A percentile compares a stretch with the other conserved stretches of the same genome.
phyloP scores from a whole-genome alignment of 2,113 vertebrate species.

The Picathartes gymnocephalus region DNA sequence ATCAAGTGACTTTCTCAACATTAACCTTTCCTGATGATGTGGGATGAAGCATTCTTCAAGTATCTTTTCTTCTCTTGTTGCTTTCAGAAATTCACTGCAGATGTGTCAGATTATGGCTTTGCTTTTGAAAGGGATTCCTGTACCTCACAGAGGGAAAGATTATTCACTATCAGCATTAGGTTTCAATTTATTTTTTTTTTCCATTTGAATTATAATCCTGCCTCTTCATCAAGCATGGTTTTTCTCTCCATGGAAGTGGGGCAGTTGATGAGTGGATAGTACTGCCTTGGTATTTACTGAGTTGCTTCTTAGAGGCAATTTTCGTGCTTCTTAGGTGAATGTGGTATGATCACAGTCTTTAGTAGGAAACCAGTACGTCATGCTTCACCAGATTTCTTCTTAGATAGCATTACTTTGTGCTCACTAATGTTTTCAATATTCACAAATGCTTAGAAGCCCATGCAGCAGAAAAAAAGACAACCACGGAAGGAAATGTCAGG shows the following conservation, averaged over 20 bases:
- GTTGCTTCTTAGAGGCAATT: not conserved
- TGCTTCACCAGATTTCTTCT: not conserved
- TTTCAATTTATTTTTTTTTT: not conserved
- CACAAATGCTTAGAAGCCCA: not conserved
- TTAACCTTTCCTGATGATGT: fast-evolving
- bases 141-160: not conserved
- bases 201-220: not conserved
- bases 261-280: not conserved
- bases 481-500: not conserved
- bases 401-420: not conserved
- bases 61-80: not conserved
- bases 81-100: not conserved
- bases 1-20: not conserved
- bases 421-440: not conserved
- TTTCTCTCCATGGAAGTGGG: not conserved
- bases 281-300: not conserved
- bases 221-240: not conserved
- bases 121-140: not conserved
- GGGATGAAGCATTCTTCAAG: not conserved
- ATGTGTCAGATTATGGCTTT: not conserved
- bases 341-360: not conserved
- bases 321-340: not conserved
- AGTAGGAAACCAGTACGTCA: not conserved
- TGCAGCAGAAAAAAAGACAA: not conserved
- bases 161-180: not conserved